phyloP scores from a whole-genome alignment of 2,888 invertebrate genomes.

The Trichogramma dendrolimi region DNA sequence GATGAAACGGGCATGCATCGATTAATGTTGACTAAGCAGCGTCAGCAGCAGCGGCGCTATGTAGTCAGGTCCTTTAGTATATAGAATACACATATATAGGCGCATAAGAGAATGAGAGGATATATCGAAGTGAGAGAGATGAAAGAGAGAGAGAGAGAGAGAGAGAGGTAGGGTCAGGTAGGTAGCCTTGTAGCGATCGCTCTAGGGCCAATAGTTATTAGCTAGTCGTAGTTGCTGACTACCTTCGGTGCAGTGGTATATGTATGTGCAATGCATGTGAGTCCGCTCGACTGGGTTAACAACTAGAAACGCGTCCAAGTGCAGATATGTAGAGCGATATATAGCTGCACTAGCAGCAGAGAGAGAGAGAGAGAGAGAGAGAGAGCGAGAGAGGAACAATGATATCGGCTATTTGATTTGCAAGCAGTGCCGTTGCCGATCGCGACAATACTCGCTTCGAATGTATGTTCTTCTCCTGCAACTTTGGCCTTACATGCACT shows the following conservation, averaged over 20 bases:
- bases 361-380: slow-evolving; percentile 22
- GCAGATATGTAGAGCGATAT: slow-evolving; percentile 31
- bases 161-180: slow-evolving; percentile 5
- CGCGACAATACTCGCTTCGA: slow-evolving; percentile 36
- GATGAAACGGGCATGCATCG: too few relatives aligned
- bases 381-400: slow-evolving; percentile 43
- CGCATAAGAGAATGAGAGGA: background rate
- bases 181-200: slow-evolving; percentile 19
- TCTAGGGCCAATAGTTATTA: slow-evolving; percentile 40
- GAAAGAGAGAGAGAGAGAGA: slow-evolving; percentile 8
- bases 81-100: too few relatives aligned
- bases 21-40: too few relatives aligned
- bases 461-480: slow-evolving; percentile 6
- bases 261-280: slow-evolving; percentile 31
- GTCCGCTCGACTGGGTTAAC: too few relatives aligned
- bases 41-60: too few relatives aligned
- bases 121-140: background rate
- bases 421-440: slow-evolving; percentile 50
- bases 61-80: too few relatives aligned
- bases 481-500: background rate
- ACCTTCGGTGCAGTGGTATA: slow-evolving; percentile 26
- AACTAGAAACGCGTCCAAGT: slow-evolving; percentile 1
- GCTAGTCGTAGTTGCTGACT: slow-evolving; percentile 36
- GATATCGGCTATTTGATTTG: slow-evolving; percentile 53
- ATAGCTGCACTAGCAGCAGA: slow-evolving; percentile 29